Evolutionary conservation across 1,140 invertebrate genomes (phyloP), one percentile per base, ranked within the genome.

Genomic region (Delia radicum): DNA sequence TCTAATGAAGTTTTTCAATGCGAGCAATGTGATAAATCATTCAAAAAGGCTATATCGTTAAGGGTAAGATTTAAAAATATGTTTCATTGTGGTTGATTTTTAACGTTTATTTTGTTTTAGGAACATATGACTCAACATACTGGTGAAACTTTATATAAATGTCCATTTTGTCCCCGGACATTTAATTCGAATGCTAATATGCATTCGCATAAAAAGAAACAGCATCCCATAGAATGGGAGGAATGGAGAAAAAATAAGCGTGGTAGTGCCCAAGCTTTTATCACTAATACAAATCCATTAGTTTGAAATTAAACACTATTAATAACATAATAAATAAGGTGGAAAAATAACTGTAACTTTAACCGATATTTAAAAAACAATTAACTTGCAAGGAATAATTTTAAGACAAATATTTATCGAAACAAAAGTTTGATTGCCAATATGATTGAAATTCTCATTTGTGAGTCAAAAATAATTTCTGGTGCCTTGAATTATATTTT

Each of bases 111-210:
- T 69, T 7, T 67, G 13, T 42, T 80, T 0, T 27, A 86, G 82
- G 84, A 86, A 76, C 85, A 86, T 65, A 84, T 85, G 81, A 80
- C 85, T 0, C 82, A 85, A 63, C 85, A 86, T 72, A 85, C 82
- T 24, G 85, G 85, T n/a, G 82, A 86, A 61, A 81, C 78, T 0
- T 77, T 86, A 0, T 86, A 86, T 61, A 84, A 83, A 77, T 86
- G 85, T 55, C 83, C 83, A 12, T 85, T 84, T 65, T 86, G 85
- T 67, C 77, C 82, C 0, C 79, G 82, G 33, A 86, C 84, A 5
- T 86, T 86, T 55, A 86, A 85, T 73, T 83, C 81, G 1, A 85
- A 83, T 72, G 82, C 84, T 2, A 86, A 86, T 76, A 86, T 86
- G 84, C 84, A 86, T 75, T 83, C 84, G 7, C 84, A 86, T 75